These are phyloP conservation scores for Thysanoteuthis rhombus DNA, from an alignment of 2,888 invertebrate species.

Conservation along the genomic window DNA sequence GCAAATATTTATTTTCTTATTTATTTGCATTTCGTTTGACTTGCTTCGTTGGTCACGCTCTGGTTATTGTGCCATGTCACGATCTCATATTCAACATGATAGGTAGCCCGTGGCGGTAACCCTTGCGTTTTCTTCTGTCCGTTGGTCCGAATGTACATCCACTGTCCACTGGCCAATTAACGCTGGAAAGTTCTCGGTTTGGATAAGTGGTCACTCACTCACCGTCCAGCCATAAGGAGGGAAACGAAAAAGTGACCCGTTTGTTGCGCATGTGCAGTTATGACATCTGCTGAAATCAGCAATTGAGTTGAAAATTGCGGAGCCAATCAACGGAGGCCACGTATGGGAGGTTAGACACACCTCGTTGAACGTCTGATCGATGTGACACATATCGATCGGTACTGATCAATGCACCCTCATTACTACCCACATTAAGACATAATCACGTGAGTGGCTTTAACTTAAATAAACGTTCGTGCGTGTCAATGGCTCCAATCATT, in stretches of 20 bases:
- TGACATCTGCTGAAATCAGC: neutral
- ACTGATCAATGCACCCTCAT: neutral
- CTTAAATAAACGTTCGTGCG: neutral
- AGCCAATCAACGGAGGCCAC: neutral
- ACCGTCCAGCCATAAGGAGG: neutral
- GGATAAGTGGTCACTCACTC: neutral
- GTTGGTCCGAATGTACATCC: neutral
- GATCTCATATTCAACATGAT: neutral
- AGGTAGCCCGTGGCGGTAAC: neutral
- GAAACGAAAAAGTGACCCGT: neutral
- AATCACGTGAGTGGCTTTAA: neutral
- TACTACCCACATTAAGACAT: neutral
- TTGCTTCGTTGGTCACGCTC: neutral
- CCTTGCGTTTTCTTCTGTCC: neutral
- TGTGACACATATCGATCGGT: neutral
- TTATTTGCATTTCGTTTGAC: neutral
- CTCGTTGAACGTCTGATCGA: neutral
- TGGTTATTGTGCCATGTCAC: neutral
- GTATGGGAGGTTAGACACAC: neutral
- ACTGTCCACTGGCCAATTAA: neutral
- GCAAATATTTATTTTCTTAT: no score
- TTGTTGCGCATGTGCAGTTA: neutral
- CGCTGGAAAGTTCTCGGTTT: neutral
- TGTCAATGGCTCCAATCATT: neutral
- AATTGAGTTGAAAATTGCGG: neutral